These are phyloP conservation scores for Tetranychus urticae DNA, from an alignment of 1,140 invertebrate genomes.

Conservation along the genomic window DNA sequence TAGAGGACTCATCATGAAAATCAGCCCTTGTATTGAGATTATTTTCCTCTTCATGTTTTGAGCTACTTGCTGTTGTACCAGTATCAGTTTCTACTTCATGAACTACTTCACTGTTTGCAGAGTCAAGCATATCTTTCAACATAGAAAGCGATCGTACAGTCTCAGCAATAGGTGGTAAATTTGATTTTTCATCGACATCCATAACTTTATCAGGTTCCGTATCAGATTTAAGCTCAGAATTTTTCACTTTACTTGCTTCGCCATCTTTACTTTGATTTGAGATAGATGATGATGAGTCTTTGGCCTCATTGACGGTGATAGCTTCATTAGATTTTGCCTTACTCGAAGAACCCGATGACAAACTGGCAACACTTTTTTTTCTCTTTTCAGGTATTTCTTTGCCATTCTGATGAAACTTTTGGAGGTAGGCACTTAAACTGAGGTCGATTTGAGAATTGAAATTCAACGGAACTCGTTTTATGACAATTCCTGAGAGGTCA, in stretches of 20 bases:
- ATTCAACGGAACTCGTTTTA: conserved; percentile 1
- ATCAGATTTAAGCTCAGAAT: background rate
- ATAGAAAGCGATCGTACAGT: conserved; percentile 1
- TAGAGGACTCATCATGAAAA: background rate
- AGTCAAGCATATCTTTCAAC: conserved; percentile 5
- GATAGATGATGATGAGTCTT: background rate
- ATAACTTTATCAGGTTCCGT: background rate
- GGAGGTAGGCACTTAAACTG: conserved; percentile 7
- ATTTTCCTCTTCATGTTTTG: background rate
- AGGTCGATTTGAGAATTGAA: conserved; percentile 8
- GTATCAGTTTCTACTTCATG: no score
- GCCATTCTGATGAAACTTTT: conserved; percentile 4
- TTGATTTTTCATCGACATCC: background rate
- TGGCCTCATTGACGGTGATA: background rate
- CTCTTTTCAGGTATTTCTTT: conserved; percentile 1
- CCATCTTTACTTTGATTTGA: background rate
- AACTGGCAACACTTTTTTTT: background rate
- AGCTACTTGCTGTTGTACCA: background rate
- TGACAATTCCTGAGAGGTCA: background rate
- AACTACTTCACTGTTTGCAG: background rate
- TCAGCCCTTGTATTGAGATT: background rate
- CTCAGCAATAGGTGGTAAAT: conserved; percentile 2
- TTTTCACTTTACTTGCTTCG: background rate
- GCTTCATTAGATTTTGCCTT: no score
- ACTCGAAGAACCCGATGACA: no score